Conservation (phyloP, 2,888 invertebrate genomes). For the Clunio marinus region DNA sequence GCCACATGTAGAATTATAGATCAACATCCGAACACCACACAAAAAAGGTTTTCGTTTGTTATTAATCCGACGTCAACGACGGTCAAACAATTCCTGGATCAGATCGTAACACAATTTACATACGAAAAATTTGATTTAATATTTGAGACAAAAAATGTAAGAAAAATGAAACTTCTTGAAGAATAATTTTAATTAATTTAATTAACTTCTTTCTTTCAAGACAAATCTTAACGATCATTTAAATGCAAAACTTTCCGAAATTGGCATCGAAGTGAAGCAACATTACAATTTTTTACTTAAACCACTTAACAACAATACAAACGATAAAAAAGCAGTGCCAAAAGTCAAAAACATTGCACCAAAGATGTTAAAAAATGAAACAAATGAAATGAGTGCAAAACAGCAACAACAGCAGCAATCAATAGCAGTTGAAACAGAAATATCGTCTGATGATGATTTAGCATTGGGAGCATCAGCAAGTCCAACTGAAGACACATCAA, state of each 20-base stretch:
- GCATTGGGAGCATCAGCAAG: conserved; percentile 52
- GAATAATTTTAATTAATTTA: too few relatives aligned
- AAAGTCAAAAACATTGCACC: conserved; percentile 10
- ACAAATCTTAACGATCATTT: conserved; percentile 32
- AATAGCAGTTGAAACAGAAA: conserved; percentile 31
- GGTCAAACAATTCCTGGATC: conserved; percentile 26
- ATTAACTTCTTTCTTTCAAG: conserved; percentile 13
- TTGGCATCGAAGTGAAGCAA: conserved; percentile 28
- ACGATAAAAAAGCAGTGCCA: conserved; percentile 34
- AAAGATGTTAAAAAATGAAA: conserved; percentile 34
- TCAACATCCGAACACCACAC: conserved; percentile 27
- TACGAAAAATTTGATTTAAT: conserved; percentile 34
- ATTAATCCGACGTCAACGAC: conserved; percentile 16
- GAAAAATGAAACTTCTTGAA: too few relatives aligned
- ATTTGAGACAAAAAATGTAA: conserved; percentile 29
- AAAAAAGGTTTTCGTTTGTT: conserved; percentile 25
- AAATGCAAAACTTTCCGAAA: conserved; percentile 20
- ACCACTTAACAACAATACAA: neutral
- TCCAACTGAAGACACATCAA: conserved; percentile 46
- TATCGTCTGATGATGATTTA: conserved; percentile 49
- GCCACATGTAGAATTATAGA: conserved; percentile 33
- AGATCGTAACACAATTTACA: conserved; percentile 25
- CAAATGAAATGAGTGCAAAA: conserved; percentile 15
- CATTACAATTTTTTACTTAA: conserved; percentile 16
- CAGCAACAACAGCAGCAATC: too few relatives aligned